These are phyloP conservation scores for Temnothorax longispinosus DNA, from an alignment of 1,140 invertebrate genomes.

Conservation along the genomic window DNA sequence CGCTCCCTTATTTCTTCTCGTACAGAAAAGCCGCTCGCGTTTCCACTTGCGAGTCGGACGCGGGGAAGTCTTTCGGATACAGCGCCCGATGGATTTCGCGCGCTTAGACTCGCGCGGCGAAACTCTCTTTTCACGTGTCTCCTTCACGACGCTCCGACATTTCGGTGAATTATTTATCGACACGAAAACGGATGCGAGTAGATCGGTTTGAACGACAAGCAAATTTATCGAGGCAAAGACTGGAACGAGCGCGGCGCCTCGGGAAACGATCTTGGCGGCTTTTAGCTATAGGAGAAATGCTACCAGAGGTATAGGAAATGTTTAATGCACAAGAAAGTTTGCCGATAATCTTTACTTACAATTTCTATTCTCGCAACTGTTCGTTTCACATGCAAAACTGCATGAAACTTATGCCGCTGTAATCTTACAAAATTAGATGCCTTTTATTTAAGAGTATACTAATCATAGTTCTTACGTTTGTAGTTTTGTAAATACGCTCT, in stretches of 20 bases:
- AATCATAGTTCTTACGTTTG: neutral
- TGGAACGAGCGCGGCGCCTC: neutral
- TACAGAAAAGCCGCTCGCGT: constrained; percentile 47
- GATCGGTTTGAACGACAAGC: constrained; percentile 17
- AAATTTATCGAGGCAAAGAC: neutral
- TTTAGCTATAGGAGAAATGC: neutral
- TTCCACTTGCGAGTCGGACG: constrained; percentile 19
- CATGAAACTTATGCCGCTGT: neutral
- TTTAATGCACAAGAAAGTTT: neutral
- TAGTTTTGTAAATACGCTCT: neutral
- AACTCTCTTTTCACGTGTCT: neutral
- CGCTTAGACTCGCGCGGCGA: neutral
- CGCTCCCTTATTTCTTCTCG: constrained; percentile 72
- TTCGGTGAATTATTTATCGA: constrained; percentile 28
- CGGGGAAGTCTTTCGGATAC: constrained; percentile 9
- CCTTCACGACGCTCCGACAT: neutral
- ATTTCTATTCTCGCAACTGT: neutral
- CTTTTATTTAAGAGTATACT: neutral
- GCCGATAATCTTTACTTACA: neutral
- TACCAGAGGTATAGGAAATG: neutral
- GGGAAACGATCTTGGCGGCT: neutral
- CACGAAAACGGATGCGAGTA: neutral
- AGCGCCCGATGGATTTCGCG: neutral
- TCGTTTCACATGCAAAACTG: neutral
- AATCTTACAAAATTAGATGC: constrained; percentile 2